Evolutionary conservation across 2,888 invertebrate genomes (phyloP).

Genomic region (Endomychus coccineus): DNA sequence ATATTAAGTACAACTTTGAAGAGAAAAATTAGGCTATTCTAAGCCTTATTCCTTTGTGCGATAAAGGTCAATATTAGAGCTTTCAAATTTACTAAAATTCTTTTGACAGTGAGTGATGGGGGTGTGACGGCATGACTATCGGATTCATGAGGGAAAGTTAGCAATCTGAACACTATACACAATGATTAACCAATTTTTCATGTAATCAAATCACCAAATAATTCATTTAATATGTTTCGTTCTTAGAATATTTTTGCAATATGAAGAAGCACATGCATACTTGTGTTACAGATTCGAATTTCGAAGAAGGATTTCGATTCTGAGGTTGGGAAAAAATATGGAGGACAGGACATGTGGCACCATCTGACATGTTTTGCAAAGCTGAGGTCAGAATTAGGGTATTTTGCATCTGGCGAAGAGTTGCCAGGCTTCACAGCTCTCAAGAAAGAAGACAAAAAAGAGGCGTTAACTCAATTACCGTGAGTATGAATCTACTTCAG

Average conservation of each 20-base stretch:
- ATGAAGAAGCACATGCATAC: too few relatives aligned
- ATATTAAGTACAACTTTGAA: too few relatives aligned
- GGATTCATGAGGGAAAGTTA: too few relatives aligned
- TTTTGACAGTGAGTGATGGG: too few relatives aligned
- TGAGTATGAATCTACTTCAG: conserved; percentile 42
- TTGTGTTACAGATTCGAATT: conserved; percentile 54
- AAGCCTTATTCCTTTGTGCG: too few relatives aligned
- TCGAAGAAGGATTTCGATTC: conserved; percentile 80
- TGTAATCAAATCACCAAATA: conserved; percentile 1
- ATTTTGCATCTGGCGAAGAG: conserved; percentile 60
- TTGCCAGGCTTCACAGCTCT: conserved; percentile 72
- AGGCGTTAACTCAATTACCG: conserved; percentile 58
- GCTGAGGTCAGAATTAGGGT: conserved; percentile 63
- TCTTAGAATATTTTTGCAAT: not conserved
- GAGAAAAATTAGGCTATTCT: too few relatives aligned
- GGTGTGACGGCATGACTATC: too few relatives aligned
- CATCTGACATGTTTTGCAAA: conserved; percentile 86
- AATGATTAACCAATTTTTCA: too few relatives aligned
- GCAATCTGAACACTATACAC: too few relatives aligned
- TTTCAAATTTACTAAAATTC: too few relatives aligned
- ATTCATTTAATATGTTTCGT: too few relatives aligned
- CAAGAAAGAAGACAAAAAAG: conserved; percentile 61
- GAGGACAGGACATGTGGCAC: conserved; percentile 83
- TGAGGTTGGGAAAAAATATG: conserved; percentile 71
- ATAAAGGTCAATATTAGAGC: too few relatives aligned